These are phyloP conservation scores for Ptilonorhynchus violaceus DNA, from an alignment of 2,113 vertebrate genomes.

Conservation along the genomic window DNA sequence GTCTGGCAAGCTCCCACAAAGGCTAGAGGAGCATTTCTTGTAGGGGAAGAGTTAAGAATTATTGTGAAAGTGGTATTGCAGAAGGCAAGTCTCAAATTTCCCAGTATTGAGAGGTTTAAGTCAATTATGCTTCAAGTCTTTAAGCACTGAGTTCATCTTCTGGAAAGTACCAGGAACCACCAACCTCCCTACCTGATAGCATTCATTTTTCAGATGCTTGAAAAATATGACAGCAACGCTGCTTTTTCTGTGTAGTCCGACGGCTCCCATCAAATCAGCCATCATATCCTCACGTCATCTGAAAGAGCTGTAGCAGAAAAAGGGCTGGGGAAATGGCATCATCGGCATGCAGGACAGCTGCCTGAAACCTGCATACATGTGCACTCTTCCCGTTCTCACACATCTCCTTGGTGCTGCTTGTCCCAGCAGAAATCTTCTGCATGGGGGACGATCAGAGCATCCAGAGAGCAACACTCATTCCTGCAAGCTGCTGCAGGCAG, in stretches of 20 bases:
- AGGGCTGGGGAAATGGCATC: not conserved
- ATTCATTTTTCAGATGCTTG: not conserved
- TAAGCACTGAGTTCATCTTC: not conserved
- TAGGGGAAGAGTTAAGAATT: not conserved
- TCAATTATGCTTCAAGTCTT: not conserved
- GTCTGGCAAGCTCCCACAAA: fast-evolving
- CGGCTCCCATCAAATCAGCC: not conserved
- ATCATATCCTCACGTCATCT: not conserved
- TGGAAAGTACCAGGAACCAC: not conserved
- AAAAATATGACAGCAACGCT: not conserved
- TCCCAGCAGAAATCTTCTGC: not conserved
- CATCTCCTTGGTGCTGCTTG: not conserved
- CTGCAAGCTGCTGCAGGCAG: not conserved
- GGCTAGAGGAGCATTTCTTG: not conserved
- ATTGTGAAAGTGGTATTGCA: not conserved
- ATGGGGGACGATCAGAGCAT: not conserved
- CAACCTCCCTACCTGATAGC: not conserved
- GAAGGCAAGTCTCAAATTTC: not conserved
- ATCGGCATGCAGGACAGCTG: fast-evolving
- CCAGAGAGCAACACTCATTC: not conserved
- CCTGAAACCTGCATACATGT: fast-evolving
- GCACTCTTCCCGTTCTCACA: fast-evolving
- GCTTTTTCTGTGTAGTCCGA: not conserved
- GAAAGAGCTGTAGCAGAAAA: not conserved
- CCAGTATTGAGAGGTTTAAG: not conserved